phyloP scores from a whole-genome alignment of 2,113 vertebrate genomes.

The Nesospiza acunhae region DNA sequence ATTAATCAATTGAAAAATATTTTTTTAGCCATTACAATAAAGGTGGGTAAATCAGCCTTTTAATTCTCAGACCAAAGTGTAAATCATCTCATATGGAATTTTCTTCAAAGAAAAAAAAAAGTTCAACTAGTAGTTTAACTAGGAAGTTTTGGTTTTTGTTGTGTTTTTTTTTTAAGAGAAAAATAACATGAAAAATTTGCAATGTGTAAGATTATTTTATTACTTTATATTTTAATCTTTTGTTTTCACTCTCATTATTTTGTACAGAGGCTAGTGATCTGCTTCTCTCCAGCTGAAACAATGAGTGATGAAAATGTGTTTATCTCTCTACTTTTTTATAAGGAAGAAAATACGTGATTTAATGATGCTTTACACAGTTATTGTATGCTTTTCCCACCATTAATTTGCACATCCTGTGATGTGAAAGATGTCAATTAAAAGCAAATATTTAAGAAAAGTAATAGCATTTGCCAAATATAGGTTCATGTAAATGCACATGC shows the following conservation, averaged over 20 bases:
- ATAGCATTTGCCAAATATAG: background rate
- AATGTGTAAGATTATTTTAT: background rate
- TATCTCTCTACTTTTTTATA: background rate
- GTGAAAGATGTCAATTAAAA: background rate
- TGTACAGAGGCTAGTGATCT: background rate
- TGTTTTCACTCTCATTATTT: background rate
- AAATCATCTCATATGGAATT: background rate
- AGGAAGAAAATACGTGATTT: background rate
- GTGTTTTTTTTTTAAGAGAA: background rate
- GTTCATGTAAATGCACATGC: background rate
- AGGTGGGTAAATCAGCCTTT: background rate
- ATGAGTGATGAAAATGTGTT: background rate
- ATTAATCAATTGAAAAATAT: background rate
- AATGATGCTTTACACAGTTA: background rate
- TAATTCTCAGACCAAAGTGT: background rate
- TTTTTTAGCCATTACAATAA: background rate
- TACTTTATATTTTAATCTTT: background rate
- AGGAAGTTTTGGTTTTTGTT: background rate
- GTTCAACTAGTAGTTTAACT: background rate
- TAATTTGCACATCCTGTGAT: background rate
- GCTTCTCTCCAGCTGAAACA: background rate
- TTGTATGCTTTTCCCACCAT: background rate
- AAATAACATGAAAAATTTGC: background rate
- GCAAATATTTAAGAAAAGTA: background rate
- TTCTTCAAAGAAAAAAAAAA: background rate